Percentiles rank a stretch among this genome's conserved stretches.
Conservation (phyloP, 2,888 invertebrate species). For the Andrena chrysosceles region DNA sequence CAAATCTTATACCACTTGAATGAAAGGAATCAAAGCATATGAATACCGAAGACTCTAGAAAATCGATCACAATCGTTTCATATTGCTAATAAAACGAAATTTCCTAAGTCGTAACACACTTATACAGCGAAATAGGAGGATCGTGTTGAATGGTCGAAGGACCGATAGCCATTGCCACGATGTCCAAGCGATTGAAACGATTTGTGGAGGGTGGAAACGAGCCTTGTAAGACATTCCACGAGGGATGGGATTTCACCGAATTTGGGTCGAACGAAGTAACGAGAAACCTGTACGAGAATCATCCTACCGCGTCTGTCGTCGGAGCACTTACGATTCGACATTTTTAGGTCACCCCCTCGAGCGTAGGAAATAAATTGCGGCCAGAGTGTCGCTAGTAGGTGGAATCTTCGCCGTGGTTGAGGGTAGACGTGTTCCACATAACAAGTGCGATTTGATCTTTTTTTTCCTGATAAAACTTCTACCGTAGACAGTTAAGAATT, state of each 20-base stretch:
- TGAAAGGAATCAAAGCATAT: too few species aligned
- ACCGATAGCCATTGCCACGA: not conserved
- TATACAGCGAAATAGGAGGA: not conserved
- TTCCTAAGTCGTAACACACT: constrained; percentile 14
- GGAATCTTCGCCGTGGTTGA: not conserved
- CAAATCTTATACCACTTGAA: too few species aligned
- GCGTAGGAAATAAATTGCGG: constrained; percentile 62
- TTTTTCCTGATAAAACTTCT: not conserved
- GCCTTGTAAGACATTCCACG: constrained; percentile 21
- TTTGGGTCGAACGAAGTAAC: constrained; percentile 57
- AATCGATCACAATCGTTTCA: not conserved
- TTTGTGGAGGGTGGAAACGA: constrained; percentile 42
- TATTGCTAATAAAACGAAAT: too few species aligned
- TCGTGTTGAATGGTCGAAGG: not conserved
- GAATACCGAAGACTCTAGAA: too few species aligned
- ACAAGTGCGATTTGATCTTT: not conserved
- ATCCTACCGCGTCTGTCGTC: constrained; percentile 37
- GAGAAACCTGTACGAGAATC: constrained; percentile 48
- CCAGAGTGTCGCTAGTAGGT: constrained; percentile 28
- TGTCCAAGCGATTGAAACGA: constrained; percentile 46
- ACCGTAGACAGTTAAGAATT: not conserved
- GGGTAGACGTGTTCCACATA: not conserved
- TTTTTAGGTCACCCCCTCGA: constrained; percentile 41
- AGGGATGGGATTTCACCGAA: constrained; percentile 45
- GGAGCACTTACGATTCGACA: constrained; percentile 42